Base-by-base conservation (phyloP, 37 sponge, comb jelly and placozoan genomes). In the Chondrilla cf. caribensis region DNA sequence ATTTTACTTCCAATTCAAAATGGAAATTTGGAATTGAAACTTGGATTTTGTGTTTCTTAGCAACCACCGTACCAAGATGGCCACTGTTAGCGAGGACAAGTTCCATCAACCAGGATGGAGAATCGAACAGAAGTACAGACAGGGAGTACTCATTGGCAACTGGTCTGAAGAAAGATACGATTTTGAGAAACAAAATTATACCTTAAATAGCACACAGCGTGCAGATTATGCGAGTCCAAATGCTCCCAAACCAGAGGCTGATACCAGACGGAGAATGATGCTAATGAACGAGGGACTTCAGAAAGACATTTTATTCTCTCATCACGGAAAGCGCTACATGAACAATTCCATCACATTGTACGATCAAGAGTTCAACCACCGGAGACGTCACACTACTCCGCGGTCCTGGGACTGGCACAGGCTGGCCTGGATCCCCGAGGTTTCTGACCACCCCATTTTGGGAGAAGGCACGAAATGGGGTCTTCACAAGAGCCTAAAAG, bases 121-220 rank as follows among this genome's bases (percentile, higher is more conserved):
- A 19, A 89, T 93, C 26, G 97, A 93, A 54, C 92, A 90, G 66
- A 85, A 83, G 54, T 96, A 89, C 77, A 78, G 79, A 57, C 47
- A 54, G n/a, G 91, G 91, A 26, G 92, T 93, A 2, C 92, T 96
- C 11, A 87, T 96, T 26, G 97, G 70, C 32, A 96, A 96, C 79
- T 96, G 97, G 97, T 84, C 84, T 39, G 97, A 96, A 66, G 87
- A 96, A 29, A 82, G 91, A 58, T 60, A 79, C 26, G 78, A 95
- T 91, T 92, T 96, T 81, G 72, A 87, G 43, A 85, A 70, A 31
- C 92, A 92, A 0, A 84, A 40, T 0, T 47, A 62, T 31, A 76
- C 58, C 57, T 70, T 76, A 6, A 84, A 58, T 85, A 93, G 92
- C 65, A 94, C 97, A 7, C 58, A 87, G 37, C 77, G 90, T 41